phyloP scores from a whole-genome alignment of 2,113 vertebrate genomes.

The Pachypanchax playfairii region DNA sequence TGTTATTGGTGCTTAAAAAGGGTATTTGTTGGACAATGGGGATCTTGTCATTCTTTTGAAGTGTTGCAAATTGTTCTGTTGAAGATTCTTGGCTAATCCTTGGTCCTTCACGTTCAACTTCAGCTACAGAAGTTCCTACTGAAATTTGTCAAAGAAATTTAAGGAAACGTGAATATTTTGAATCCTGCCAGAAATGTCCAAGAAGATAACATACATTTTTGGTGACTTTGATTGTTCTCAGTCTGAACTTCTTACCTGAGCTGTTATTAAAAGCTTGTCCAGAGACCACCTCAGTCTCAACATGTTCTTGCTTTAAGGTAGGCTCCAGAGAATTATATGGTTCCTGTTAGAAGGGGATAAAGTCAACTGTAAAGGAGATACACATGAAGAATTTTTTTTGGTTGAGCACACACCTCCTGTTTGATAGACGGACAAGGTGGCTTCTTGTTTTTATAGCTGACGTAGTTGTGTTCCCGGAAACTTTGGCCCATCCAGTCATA shows the following conservation, averaged over 20 bases:
- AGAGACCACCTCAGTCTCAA: constrained; percentile 24
- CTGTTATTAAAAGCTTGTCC: constrained; percentile 19
- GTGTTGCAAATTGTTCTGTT: neutral
- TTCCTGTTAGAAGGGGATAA: constrained; percentile 6
- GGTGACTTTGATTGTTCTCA: neutral
- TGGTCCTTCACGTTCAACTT: neutral
- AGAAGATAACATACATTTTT: too few species aligned
- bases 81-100: neutral
- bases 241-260: constrained; percentile 35
- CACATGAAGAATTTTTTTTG: too few species aligned
- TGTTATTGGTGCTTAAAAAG: neutral
- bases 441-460: constrained; percentile 23
- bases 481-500: constrained; percentile 1
- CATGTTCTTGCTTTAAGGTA: constrained; percentile 59
- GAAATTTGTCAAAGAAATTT: constrained; percentile 21
- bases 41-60: constrained; percentile 10
- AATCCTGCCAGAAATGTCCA: too few species aligned
- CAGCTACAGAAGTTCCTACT: neutral
- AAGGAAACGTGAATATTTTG: neutral
- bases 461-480: constrained; percentile 56
- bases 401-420: constrained; percentile 68
- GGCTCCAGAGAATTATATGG: constrained; percentile 10
- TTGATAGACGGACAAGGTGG: constrained; percentile 50
- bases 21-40: neutral
- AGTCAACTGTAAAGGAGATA: neutral